Evolutionary conservation across 1,140 invertebrate genomes (phyloP), one percentile per base, ranked within the genome.

Genomic region (Helicoverpa zea): DNA sequence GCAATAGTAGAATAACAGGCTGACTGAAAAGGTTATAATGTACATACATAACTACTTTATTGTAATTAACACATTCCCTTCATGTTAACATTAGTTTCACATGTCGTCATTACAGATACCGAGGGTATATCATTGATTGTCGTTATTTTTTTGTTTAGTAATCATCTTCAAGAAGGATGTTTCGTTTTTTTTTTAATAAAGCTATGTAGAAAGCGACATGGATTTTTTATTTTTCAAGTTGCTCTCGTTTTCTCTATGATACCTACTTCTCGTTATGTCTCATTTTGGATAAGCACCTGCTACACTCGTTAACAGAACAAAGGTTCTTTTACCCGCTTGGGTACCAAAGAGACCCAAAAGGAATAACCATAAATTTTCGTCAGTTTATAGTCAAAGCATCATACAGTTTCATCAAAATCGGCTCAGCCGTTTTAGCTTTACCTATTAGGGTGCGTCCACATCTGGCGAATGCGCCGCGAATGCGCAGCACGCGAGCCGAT

Each of bases 141-240:
- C 16, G 47, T 59, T 63, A 18, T 56, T 81, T 66, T n/a, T 81
- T 58, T 77, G 63, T 81, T 80, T 76, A 61, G 66, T 77, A 59
- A 73, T 52, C 23, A 61, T 29, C 47, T 49, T 13, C 35, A 47
- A 43, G 52, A 56, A 70, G 18, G 29, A 70, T 35, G 14, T 72
- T 13, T 72, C 18, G 12, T 59, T 81, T 72, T 77, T 77, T 66
- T 80, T 80, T 18, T 13, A 59, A 61, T 72, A 63, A 75, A 52
- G 43, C 23, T 63, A 74, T 63, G 16, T 66, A 79, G 73, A 63
- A 74, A 80, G 51, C 35, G 75, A 49, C 23, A 68, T 18, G 18
- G 35, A 74, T 82, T 35, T 81, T 80, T 81, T 73, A 77, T 61
- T 81, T 51, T 51, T 79, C 49, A 83, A 82, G 29, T 18, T 18